Evolutionary conservation across 1,140 invertebrate species (phyloP), one percentile per base, ranked within the genome.

Genomic region (Capitella teleta): DNA sequence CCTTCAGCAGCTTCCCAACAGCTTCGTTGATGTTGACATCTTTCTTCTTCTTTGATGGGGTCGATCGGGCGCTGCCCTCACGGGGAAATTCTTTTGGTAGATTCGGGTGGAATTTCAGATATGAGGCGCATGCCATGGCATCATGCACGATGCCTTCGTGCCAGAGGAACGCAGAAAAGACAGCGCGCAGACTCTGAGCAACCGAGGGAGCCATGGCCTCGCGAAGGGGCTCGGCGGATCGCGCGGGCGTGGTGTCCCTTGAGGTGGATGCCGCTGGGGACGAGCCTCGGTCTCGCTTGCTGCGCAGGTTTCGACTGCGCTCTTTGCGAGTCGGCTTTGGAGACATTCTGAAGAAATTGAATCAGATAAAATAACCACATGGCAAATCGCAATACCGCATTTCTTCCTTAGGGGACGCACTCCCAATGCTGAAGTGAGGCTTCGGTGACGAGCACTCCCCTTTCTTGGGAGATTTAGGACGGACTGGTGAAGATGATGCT

Each of bases 111-210:
- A 96, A 96, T 72, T 94, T 94, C 0, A 98, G 74, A 64, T 91
- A 97, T 3, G 91, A 89, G 0, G 92, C 89, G 64, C 89, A 93
- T 0, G 92, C 90, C 84, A 97, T 96, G 4, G 91, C 91, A 68
- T 98, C 93, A 66, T 95, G 89, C 0, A 95, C 88, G 36, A 97
- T 85, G 1, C 88, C 91, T 76, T 96, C 91, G 68, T 98, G 93
- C 92, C 92, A 97, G 1, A 97, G 70, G 61, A 96, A 84, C 0
- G 93, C 90, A 0, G 92, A 91, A 73, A 97, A 98, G 0, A 95
- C 85, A 0, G 90, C 86, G 5, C 94, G 76, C 3, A 94, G 71
- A 61, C 87, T 87, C 68, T 98, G 91, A 0, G 90, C 91, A 16
- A 93, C 82, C 0, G 88, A 89, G 0, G 92, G 90, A 55, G 89